These are phyloP conservation scores for Balearica regulorum DNA, from an alignment of 2,797 vertebrate species.

Conservation along the genomic window DNA sequence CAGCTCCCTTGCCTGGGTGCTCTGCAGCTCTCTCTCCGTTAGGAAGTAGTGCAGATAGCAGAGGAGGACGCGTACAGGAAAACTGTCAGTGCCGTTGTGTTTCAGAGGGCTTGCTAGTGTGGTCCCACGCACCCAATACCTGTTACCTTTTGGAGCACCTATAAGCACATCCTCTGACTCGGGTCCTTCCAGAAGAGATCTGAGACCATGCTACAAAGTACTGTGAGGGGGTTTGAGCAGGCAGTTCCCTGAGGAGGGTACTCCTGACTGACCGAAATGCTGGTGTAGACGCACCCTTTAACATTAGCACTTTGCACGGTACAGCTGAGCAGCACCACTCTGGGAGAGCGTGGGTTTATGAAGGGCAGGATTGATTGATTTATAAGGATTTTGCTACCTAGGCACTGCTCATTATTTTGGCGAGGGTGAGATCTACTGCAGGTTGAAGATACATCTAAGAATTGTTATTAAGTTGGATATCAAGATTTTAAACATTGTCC, in stretches of 20 bases:
- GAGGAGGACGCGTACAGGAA: neutral
- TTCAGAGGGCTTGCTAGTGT: neutral
- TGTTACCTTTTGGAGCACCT: neutral
- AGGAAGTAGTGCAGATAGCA: neutral
- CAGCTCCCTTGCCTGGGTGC: neutral
- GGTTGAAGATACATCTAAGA: neutral
- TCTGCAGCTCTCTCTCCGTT: neutral
- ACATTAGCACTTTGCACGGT: neutral
- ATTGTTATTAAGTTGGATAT: neutral
- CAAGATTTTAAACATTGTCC: neutral
- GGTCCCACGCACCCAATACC: neutral
- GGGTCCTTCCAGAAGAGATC: neutral
- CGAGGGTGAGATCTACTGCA: neutral
- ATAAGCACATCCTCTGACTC: neutral
- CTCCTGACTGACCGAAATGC: neutral
- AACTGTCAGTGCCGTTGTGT: neutral
- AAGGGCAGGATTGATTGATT: neutral
- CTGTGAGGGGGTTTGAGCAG: neutral
- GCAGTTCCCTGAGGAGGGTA: neutral
- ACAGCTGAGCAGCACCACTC: neutral
- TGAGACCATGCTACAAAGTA: neutral
- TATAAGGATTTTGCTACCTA: neutral
- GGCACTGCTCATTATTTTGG: neutral
- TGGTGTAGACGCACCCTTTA: neutral
- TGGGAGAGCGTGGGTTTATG: neutral